Base-by-base conservation (phyloP, 2,888 invertebrate species). In the Acrocera orbiculus region DNA sequence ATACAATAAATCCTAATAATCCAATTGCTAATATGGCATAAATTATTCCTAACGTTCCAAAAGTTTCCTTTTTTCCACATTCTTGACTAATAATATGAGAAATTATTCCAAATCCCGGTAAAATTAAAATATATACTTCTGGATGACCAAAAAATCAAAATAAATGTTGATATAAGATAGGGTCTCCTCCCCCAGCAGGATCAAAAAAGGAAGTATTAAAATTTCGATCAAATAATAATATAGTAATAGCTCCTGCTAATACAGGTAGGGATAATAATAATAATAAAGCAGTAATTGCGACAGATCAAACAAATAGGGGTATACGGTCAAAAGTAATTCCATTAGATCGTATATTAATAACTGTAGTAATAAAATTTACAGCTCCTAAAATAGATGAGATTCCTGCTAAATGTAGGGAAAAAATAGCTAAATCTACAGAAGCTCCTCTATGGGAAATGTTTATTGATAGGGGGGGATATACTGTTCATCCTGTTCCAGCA, bases 61-160 rank as follows among this genome's bases (percentile, higher is more conserved):
- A 81, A 4, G 73, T 69, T 70, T 73, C 70, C 47, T 73, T 73
- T 70, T 79, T 79, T 6, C 71, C 71, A 53, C 71, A 71, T 69
- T 77, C 73, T 67, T 73, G 72, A 1, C 66, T 67, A 58, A 81
- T 72, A 64, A 79, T 74, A 53, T 81, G 79, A 0, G 77, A 80
- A 56, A 82, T 73, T 65, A 82, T 69, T 0, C 81, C 80, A 66
- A 83, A 82, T 58, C 75, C 80, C 0, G 80, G 80, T 47, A 82
- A 51, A 73, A 82, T 81, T 65, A 82, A 61, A 76, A 82, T 80
- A 62, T 83, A 85, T 41, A 83, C 80, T 71, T 83, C 81, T 8
- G 81, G 82, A 35, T 83, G 82, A 0, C 81, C 82, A 69, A 83
- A 85, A 64, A 83, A 83, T 73, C 81, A 83, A 63, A 85, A 81